Evolutionary conservation across 1,140 invertebrate species (phyloP), one percentile per base, ranked within the genome.

Genomic region (Epicauta chinensis): DNA sequence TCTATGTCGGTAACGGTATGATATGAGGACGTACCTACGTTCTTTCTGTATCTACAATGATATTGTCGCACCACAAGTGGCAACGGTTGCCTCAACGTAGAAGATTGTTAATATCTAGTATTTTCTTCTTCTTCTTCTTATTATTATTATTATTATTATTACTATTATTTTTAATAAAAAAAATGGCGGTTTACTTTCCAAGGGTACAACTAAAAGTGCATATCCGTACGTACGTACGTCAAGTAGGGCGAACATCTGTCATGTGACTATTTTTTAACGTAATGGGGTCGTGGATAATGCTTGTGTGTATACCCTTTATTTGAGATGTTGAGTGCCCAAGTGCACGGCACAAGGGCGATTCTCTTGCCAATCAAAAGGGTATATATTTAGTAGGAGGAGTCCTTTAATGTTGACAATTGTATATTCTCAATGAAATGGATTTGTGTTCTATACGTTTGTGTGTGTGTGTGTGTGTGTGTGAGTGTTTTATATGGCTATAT

Each of bases 281-380:
- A 43, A 50, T 50, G 53, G 53, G 53, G 46, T 51, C 43, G 53
- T 36, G 11, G 46, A 51, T 55, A 55, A 55, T 51, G 40, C 47
- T 31, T 23, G 7, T 23, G 7, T 23, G 23, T 23, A 50, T 55
- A 55, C 53, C 53, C 47, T 55, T 55, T 55, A 55, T 55, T 55
- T 37, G 53, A 55, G 53, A 55, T 51, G 53, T 55, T 55, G 38
- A 55, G 45, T 47, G 35, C 35, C 35, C 47, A 48, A 61, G 59
- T 53, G 51, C 41, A 58, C 42, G 45, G 39, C 51, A 48, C 48
- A 56, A 55, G 61, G 55, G 55, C 51, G 57, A 58, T 58, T 54
- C 61, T 60, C 55, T 62, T 56, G 51, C 61, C 58, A 62, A 62
- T 62, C 58, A 60, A 60, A 62, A 60, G 61, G 58, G 61, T 60